These are phyloP conservation scores for Smutsia temminckii DNA, from an alignment of 2,797 vertebrate species.

Conservation along the genomic window DNA sequence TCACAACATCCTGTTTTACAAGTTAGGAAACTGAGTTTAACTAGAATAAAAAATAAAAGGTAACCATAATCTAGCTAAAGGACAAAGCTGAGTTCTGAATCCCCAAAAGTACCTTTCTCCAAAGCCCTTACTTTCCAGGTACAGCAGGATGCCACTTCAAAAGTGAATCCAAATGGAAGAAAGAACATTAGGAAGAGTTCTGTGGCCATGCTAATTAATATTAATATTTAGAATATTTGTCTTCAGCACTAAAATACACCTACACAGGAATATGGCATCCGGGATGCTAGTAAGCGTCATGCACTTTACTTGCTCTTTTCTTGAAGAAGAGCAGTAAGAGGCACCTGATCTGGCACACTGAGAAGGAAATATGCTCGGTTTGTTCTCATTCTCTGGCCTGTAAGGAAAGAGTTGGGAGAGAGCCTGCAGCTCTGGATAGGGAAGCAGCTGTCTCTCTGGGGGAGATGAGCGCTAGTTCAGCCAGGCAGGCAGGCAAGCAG, in stretches of 20 bases:
- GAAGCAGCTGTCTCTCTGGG: neutral
- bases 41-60: neutral
- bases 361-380: neutral
- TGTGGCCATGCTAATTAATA: constrained; percentile 23
- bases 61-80: neutral
- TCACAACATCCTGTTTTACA: neutral
- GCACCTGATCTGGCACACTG: neutral
- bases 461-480: neutral
- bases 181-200: neutral
- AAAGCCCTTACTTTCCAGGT: neutral
- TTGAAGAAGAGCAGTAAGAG: neutral
- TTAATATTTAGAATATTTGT: neutral
- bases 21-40: neutral
- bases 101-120: neutral
- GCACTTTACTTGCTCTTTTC: neutral
- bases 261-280: neutral
- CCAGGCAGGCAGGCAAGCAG: constrained; percentile 35
- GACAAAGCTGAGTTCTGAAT: neutral
- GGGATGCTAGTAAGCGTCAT: neutral
- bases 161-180: neutral
- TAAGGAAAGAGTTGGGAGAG: neutral
- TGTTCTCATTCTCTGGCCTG: neutral
- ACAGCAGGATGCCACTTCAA: neutral
- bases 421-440: neutral
- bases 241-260: neutral